Conservation (phyloP, 2,888 invertebrate species). For the Scaptomyza cyrtandrae region DNA sequence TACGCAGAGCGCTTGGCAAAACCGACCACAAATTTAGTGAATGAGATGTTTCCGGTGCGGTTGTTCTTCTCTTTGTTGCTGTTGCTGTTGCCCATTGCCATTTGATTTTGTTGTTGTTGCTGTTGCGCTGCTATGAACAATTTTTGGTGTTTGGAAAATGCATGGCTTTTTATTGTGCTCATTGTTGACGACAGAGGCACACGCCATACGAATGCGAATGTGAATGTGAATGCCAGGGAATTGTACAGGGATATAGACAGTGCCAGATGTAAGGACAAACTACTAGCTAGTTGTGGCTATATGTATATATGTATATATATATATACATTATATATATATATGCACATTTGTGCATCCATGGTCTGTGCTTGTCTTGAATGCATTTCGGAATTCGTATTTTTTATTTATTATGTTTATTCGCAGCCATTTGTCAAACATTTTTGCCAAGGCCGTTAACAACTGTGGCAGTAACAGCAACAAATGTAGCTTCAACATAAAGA, state of each 20-base stretch:
- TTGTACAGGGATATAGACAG: constrained; percentile 22
- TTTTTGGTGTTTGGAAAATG: constrained; percentile 81
- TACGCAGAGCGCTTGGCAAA: constrained; percentile 59
- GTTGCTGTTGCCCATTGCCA: constrained; percentile 21
- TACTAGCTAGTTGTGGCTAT: constrained; percentile 51
- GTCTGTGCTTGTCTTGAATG: constrained; percentile 52
- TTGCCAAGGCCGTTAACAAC: constrained; percentile 56
- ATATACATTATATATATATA: not conserved
- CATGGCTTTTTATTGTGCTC: constrained; percentile 79
- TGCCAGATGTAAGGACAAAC: constrained; percentile 25
- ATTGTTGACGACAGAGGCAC: constrained; percentile 66
- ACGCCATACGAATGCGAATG: constrained; percentile 52
- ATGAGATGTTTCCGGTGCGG: constrained; percentile 82
- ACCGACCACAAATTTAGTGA: constrained; percentile 81
- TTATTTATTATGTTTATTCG: constrained; percentile 79
- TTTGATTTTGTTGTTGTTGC: constrained; percentile 28
- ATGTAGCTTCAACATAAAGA: constrained; percentile 27
- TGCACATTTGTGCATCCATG: constrained; percentile 5
- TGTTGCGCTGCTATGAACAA: constrained; percentile 63
- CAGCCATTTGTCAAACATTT: constrained; percentile 75
- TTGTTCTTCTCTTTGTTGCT: constrained; percentile 61
- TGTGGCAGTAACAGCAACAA: constrained; percentile 35
- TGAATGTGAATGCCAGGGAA: constrained; percentile 27
- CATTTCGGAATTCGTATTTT: constrained; percentile 62
- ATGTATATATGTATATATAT: not conserved